These are phyloP conservation scores for Tetragonula clypearis DNA, from an alignment of 1,140 invertebrate genomes.

Conservation along the genomic window DNA sequence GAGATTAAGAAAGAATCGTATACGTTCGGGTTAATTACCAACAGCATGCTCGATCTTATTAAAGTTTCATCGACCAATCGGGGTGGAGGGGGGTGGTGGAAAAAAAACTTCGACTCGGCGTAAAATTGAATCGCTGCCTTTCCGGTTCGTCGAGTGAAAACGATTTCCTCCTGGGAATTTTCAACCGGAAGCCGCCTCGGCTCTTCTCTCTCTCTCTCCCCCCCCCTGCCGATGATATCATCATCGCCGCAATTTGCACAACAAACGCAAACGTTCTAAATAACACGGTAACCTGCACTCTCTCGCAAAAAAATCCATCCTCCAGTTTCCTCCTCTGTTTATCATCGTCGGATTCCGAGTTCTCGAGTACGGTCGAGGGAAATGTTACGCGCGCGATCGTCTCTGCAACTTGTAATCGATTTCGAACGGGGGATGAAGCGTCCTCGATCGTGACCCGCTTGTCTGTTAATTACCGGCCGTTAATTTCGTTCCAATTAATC, in stretches of 20 bases:
- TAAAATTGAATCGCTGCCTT: constrained; percentile 1
- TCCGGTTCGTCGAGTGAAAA: background rate
- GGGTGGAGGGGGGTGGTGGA: no score
- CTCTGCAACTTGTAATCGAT: background rate
- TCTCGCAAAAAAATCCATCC: background rate
- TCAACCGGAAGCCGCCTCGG: background rate
- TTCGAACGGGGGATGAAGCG: background rate
- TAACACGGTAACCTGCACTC: background rate
- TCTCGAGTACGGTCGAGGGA: no score
- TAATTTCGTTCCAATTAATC: constrained; percentile 19
- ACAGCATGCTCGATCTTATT: constrained; percentile 1
- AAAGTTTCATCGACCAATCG: constrained; percentile 22
- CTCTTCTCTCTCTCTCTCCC: no score
- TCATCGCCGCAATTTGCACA: background rate
- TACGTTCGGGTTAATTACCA: background rate
- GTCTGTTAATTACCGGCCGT: constrained; percentile 18
- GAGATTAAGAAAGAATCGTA: no score
- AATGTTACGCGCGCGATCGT: no score
- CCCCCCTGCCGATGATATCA: background rate
- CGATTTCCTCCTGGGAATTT: background rate
- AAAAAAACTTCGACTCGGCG: background rate
- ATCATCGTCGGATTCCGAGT: background rate
- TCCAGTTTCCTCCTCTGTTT: background rate
- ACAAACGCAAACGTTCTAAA: background rate
- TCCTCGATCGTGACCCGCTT: constrained; percentile 4